These are phyloP conservation scores for Prionace glauca DNA, from an alignment of 2,797 vertebrate genomes.

Conservation along the genomic window DNA sequence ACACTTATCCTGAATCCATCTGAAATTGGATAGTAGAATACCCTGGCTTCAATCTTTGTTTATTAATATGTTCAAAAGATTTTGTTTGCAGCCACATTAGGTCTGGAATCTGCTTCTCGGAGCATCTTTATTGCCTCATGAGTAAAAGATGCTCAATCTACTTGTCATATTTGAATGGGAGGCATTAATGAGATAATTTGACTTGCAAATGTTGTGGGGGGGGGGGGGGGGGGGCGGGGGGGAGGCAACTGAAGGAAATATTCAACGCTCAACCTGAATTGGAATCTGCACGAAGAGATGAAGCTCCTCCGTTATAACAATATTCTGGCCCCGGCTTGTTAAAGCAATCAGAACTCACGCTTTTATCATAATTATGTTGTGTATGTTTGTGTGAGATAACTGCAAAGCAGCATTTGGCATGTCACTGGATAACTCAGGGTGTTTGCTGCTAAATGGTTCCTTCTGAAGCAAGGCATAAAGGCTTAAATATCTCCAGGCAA, in stretches of 20 bases:
- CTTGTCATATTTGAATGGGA: background rate
- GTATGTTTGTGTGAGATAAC: conserved; percentile 10
- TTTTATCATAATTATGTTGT: conserved; percentile 20
- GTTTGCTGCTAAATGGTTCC: background rate
- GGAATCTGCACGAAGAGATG: background rate
- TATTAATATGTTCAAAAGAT: conserved; percentile 25
- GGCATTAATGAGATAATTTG: background rate
- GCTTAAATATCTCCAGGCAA: background rate
- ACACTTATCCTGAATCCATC: background rate
- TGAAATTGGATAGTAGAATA: background rate
- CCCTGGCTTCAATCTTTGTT: background rate
- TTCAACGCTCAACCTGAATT: background rate
- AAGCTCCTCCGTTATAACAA: background rate
- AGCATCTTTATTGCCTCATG: background rate
- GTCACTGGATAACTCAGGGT: background rate
- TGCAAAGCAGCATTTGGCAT: background rate
- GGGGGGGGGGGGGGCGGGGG: no score
- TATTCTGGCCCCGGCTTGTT: background rate
- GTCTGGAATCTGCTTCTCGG: background rate
- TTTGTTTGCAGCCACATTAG: background rate
- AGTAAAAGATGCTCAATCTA: background rate
- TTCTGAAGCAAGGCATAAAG: background rate
- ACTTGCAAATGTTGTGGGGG: background rate
- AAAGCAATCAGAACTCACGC: background rate
- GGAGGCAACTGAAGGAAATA: background rate